Conservation (phyloP, 2,113 vertebrate genomes). For the Seriola quinqueradiata region DNA sequence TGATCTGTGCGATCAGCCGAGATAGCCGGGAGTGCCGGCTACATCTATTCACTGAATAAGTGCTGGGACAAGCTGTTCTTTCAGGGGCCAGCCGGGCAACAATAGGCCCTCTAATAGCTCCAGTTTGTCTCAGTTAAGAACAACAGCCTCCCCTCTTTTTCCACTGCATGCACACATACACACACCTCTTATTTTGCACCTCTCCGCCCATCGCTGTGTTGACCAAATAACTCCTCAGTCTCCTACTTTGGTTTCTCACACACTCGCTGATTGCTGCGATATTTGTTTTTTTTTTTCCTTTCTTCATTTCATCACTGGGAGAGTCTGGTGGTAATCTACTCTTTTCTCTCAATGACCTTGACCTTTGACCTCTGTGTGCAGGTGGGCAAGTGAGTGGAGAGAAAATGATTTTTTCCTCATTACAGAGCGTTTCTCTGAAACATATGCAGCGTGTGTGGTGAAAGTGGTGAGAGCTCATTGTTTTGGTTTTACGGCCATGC, state of each 20-base stretch:
- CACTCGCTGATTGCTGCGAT: background rate
- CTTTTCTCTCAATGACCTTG: background rate
- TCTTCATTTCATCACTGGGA: background rate
- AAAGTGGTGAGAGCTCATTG: too few relatives aligned
- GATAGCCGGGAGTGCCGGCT: constrained; percentile 66
- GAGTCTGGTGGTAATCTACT: background rate
- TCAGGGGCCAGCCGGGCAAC: constrained; percentile 73
- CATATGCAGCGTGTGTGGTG: too few relatives aligned
- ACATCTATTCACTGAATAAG: constrained; percentile 80
- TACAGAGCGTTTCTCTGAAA: too few relatives aligned
- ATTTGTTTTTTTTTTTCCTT: constrained; percentile 30
- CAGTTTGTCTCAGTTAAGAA: constrained; percentile 82
- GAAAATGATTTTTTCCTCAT: background rate
- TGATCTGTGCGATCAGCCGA: constrained; percentile 74
- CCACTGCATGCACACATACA: constrained; percentile 14
- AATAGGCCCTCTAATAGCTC: constrained; percentile 79
- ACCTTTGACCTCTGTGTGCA: constrained; percentile 20
- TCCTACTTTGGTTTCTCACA: constrained; percentile 22
- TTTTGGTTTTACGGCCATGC: too few relatives aligned
- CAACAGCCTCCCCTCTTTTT: constrained; percentile 48
- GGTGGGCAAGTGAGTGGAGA: background rate
- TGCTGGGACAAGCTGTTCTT: constrained; percentile 82
- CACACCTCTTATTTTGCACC: constrained; percentile 27
- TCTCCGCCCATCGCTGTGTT: constrained; percentile 18
- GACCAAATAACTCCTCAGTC: constrained; percentile 56